A percentile compares a stretch with the other conserved stretches of the same genome.
Conservation (phyloP, 2,113 vertebrate species). For the Mus pahari region DNA sequence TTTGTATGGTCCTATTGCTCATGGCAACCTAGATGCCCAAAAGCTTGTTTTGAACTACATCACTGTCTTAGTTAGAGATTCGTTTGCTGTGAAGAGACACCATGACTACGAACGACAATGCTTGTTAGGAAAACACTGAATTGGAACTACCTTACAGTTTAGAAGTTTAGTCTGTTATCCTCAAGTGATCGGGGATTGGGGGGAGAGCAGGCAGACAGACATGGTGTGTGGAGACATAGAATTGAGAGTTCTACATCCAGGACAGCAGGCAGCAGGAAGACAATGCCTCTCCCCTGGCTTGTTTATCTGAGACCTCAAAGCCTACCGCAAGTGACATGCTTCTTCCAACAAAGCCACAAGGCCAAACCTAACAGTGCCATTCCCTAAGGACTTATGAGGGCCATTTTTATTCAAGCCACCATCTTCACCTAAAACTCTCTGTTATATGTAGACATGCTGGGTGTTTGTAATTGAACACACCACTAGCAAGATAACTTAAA, state of each 20-base stretch:
- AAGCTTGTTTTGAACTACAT: not conserved
- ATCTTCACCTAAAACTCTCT: not conserved
- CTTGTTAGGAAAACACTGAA: not conserved
- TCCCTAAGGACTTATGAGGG: not conserved
- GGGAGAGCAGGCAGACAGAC: not conserved
- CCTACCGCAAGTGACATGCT: not conserved
- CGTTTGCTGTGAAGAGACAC: not conserved
- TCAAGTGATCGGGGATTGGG: not conserved
- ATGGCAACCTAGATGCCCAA: not conserved
- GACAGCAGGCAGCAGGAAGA: not conserved
- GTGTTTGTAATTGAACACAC: not conserved
- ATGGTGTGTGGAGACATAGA: not conserved
- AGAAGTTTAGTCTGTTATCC: not conserved
- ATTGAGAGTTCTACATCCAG: not conserved
- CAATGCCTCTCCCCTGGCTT: not conserved
- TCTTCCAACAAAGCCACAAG: not conserved
- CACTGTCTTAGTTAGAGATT: not conserved
- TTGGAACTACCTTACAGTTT: not conserved
- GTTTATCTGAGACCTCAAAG: not conserved
- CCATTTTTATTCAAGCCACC: not conserved
- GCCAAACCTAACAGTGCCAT: not conserved
- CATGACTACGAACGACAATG: not conserved
- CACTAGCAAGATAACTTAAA: not conserved
- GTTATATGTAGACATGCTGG: not conserved
- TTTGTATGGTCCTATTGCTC: not conserved